Conservation (phyloP, 2,888 invertebrate genomes). For the Drosophila melanosoma region DNA sequence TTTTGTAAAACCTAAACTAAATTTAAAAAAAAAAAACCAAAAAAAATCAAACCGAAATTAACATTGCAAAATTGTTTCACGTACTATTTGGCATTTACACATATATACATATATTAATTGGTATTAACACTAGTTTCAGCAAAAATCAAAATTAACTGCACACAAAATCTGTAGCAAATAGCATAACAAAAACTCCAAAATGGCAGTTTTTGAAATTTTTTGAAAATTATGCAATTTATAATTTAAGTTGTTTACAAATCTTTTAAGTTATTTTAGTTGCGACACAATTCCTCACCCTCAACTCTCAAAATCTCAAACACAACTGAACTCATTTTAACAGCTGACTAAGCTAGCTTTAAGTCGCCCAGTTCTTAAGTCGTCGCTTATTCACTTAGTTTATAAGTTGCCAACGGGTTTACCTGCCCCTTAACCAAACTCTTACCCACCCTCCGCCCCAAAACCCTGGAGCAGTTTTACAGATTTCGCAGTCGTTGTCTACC, state of each 20-base stretch:
- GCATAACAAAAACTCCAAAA: constrained; percentile 18
- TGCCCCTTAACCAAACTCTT: neutral
- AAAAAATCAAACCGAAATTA: constrained; percentile 20
- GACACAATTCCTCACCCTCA: constrained; percentile 21
- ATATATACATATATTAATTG: constrained; percentile 33
- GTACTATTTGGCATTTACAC: constrained; percentile 42
- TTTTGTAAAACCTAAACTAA: constrained; percentile 34
- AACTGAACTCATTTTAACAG: constrained; percentile 35
- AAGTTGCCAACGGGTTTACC: constrained; percentile 33
- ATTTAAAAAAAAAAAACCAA: constrained; percentile 6
- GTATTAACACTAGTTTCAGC: constrained; percentile 44
- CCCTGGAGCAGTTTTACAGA: constrained; percentile 10
- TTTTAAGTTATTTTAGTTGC: constrained; percentile 35
- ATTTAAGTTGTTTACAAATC: constrained; percentile 14
- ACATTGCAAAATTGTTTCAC: constrained; percentile 45
- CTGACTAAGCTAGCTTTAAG: constrained; percentile 52
- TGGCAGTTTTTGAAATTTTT: constrained; percentile 8
- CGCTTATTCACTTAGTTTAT: constrained; percentile 23
- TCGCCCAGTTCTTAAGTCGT: constrained; percentile 21
- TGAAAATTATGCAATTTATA: constrained; percentile 3
- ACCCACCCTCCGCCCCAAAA: neutral
- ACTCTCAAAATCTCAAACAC: constrained; percentile 13
- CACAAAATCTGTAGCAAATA: constrained; percentile 61
- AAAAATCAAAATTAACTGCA: constrained; percentile 68
- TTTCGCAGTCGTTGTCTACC: constrained; percentile 24